These are phyloP conservation scores for Catharus ustulatus DNA, from an alignment of 2,797 vertebrate genomes.

Conservation along the genomic window DNA sequence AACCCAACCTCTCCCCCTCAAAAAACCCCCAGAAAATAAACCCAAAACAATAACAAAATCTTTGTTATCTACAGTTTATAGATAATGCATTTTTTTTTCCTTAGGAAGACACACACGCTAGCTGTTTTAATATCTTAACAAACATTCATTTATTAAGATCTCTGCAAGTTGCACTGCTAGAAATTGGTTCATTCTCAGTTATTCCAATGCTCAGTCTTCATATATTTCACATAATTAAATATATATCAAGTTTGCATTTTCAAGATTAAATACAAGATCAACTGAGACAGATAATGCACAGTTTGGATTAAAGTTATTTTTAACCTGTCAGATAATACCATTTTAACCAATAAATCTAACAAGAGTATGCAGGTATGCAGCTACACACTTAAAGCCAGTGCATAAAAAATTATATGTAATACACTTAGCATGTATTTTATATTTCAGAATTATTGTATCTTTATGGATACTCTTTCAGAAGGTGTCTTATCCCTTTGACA, in stretches of 20 bases:
- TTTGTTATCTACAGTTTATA: not conserved
- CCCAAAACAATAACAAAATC: not conserved
- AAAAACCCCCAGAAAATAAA: not conserved
- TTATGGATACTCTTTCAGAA: not conserved
- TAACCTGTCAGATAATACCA: not conserved
- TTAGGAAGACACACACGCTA: not conserved
- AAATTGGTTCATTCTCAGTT: not conserved
- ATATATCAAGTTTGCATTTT: not conserved
- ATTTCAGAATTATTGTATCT: not conserved
- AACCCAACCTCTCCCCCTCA: accelerated
- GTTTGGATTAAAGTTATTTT: not conserved
- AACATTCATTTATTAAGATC: not conserved
- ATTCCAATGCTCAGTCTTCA: not conserved
- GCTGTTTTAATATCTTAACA: not conserved
- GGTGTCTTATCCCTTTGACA: not conserved
- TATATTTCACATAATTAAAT: not conserved
- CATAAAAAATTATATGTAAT: not conserved
- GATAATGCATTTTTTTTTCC: not conserved
- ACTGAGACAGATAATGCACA: not conserved
- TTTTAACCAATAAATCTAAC: not conserved
- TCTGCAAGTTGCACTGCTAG: not conserved
- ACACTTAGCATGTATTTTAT: not conserved
- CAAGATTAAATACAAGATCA: not conserved
- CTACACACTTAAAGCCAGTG: not conserved
- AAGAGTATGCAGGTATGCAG: not conserved